Evolutionary conservation across 2,797 vertebrate genomes (phyloP), one percentile per base, ranked within the genome.

Genomic region (Lepidocolaptes lacrymiger): DNA sequence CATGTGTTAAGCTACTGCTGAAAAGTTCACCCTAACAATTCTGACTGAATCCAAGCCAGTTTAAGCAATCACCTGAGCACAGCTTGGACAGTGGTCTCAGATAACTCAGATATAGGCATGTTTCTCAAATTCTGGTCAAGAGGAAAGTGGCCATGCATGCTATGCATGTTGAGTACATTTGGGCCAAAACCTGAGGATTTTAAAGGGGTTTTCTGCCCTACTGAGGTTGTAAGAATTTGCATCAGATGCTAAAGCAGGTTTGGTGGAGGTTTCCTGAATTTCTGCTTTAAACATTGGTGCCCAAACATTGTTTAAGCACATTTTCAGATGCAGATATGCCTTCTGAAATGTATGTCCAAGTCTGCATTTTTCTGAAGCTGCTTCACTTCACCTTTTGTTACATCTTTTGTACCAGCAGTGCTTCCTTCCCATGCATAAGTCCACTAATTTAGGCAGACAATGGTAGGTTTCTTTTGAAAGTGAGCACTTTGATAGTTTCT

Each of bases 1-100:
- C 27, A 83, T 89, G 68, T 49, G 69, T 68, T 72, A 92, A 89
- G 73, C 72, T 68, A 27, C 54, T 74, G 37, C 27, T 91, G 66
- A 61, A 46, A 94, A 74, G 56, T 56, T 89, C 64, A 89, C 19
- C 22, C 75, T 66, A 72, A 71, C 30, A 46, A 71, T 43, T 85
- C 68, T 85, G 59, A 37, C 27, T 63, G 81, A 89, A 87, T 76
- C 34, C 34, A 82, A 88, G 67, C 36, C 59, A 91, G 69, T 52
- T 77, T 68, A 68, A 79, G 37, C 43, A 75, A 80, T 21, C 22
- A 66, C n/a, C 19, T 14, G 18, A 84, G 34, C 34, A 55, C 11
- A 56, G 37, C 28, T 61, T 49, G 32, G 75, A 49, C 80, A 85
- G 34, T 8, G 14, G 44, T 27, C 49, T 85, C 73, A 48, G 22